Base-by-base conservation (phyloP, 2,113 vertebrate genomes). In the Anguilla japonica region DNA sequence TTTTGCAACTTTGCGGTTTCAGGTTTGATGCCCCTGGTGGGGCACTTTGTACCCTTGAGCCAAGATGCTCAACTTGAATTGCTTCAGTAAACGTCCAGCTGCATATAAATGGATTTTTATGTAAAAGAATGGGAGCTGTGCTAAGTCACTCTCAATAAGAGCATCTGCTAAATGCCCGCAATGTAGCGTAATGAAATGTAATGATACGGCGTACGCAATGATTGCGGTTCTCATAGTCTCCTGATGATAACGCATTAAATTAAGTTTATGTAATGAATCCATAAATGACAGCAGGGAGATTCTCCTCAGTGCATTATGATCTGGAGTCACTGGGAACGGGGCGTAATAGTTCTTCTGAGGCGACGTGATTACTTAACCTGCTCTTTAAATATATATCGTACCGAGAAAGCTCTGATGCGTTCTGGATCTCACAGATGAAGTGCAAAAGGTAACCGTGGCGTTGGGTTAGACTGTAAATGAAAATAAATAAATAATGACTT, bases 391-490 rank as follows among this genome's bases (percentile, higher is more conserved):
- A 26, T 22, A 22, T 2, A 67, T 67, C 20, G 22, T 20, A 5
- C 26, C 26, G 60, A 20, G 22, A 20, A 67, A 67, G 60, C 60
- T 67, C 20, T 29, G 63, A 82, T 81, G 79, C 40, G 53, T 29
- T 81, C 80, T 60, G 9, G 79, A 57, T 41, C 84, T 16, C 9
- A 11, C 0, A 9, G 39, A 85, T 26, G 22, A 75, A 81, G 50
- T 2, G 41, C 41, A 79, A 16, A 57, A 85, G 78, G 84, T 85
- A 81, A 57, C 80, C 40, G 29, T 85, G 78, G 34, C 20, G 78
- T 57, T 85, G 29, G 57, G 34, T 34, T 57, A 60, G 84, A 40
- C 20, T 26, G 84, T 85, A 78, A 80, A 81, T 85, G 81, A 85
- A 18, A 1, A 41, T 50, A 13, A 9, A 53, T 53, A 53, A 53